Evolutionary conservation across 2,888 invertebrate species (phyloP).

Genomic region (Beris chalybata): DNA sequence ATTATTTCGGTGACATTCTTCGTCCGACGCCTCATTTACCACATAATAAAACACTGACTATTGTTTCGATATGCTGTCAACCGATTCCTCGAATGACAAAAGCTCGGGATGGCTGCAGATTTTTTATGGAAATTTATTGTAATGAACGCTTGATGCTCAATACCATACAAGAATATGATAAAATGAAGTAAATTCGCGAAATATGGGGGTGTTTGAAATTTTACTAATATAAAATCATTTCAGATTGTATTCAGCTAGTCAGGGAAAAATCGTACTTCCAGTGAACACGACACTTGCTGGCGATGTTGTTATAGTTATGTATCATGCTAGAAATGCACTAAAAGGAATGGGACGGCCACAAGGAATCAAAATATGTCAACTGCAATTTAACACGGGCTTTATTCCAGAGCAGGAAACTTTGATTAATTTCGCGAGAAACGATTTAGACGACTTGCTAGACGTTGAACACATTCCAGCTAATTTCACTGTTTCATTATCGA

Average conservation of each 20-base stretch:
- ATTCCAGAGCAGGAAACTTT: constrained; percentile 73
- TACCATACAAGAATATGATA: constrained; percentile 87
- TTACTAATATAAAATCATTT: constrained; percentile 19
- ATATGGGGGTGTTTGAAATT: background rate
- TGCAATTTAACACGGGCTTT: constrained; percentile 90
- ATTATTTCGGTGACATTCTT: constrained; percentile 82
- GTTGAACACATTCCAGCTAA: constrained; percentile 68
- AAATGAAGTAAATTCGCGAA: constrained; percentile 65
- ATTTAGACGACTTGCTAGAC: constrained; percentile 82
- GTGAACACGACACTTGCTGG: constrained; percentile 79
- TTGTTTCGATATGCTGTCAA: constrained; percentile 78
- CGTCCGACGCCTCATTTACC: constrained; percentile 70
- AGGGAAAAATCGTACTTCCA: constrained; percentile 63
- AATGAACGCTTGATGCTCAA: constrained; percentile 81
- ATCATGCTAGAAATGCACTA: constrained; percentile 84
- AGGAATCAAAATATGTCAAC: constrained; percentile 81
- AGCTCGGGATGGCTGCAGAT: constrained; percentile 90
- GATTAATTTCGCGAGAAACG: constrained; percentile 73
- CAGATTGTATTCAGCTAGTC: constrained; percentile 50
- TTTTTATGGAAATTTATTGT: constrained; percentile 88
- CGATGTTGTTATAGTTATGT: constrained; percentile 79
- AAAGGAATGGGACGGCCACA: constrained; percentile 77
- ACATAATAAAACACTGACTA: constrained; percentile 80
- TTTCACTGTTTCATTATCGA: constrained; percentile 69
- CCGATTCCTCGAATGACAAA: constrained; percentile 94